Conservation (phyloP, 1,140 invertebrate species). For the Nephila pilipes region DNA sequence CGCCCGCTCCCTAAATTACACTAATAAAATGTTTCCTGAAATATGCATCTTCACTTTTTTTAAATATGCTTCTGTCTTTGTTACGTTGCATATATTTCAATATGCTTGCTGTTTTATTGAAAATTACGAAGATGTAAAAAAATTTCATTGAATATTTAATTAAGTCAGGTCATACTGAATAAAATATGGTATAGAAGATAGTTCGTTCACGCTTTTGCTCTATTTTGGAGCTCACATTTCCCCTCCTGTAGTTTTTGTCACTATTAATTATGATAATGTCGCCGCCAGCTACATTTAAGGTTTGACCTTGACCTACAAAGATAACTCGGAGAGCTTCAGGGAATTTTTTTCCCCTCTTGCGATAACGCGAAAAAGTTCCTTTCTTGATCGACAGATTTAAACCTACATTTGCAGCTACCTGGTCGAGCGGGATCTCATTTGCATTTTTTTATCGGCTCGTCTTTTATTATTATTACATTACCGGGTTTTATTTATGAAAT, state of each 20-base stretch:
- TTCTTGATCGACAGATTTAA: not conserved
- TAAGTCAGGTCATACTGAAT: not conserved
- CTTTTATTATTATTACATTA: not conserved
- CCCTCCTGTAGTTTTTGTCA: not conserved
- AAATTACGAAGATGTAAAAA: not conserved
- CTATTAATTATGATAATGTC: slow-evolving; percentile 1
- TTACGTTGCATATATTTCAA: not conserved
- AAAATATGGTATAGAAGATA: not conserved
- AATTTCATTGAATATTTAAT: not conserved
- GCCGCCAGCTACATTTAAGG: not conserved
- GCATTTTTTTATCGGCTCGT: not conserved
- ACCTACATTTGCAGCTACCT: not conserved
- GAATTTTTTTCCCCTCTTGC: not conserved
- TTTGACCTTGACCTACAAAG: slow-evolving; percentile 31
- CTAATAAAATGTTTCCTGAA: not conserved
- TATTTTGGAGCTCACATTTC: not conserved
- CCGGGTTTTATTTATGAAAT: not conserved
- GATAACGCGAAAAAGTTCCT: not conserved
- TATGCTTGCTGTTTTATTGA: not conserved
- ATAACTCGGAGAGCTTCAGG: not conserved
- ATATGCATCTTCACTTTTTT: not conserved
- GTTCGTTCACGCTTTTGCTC: slow-evolving; percentile 13
- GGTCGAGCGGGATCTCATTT: not conserved
- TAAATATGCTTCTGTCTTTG: not conserved
- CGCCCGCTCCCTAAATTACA: not conserved